Evolutionary conservation across 2,797 vertebrate genomes (phyloP).

Genomic region (Ctenopoma kingsleyae): DNA sequence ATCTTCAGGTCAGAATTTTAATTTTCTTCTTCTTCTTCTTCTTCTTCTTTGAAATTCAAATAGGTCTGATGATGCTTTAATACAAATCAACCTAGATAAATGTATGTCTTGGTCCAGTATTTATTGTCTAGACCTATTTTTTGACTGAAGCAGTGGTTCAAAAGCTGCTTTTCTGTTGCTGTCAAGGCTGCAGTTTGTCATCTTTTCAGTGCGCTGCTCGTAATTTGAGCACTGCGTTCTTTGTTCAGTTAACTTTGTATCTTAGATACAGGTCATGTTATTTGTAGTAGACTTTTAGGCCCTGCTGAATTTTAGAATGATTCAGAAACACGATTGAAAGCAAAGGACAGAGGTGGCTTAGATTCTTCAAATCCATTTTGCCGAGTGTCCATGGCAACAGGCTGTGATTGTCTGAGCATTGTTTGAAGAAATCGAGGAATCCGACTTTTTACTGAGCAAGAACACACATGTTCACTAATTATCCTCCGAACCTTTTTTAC

Average conservation of each 20-base stretch:
- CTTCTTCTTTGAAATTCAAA: background rate
- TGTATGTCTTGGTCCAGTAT: background rate
- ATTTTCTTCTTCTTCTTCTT: no score
- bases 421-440: slow-evolving; percentile 54
- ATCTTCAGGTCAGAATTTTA: no score
- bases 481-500: slow-evolving; percentile 2
- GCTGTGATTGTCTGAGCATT: slow-evolving; percentile 37
- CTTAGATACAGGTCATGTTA: slow-evolving; percentile 37
- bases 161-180: background rate
- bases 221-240: slow-evolving; percentile 47
- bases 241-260: slow-evolving; percentile 48
- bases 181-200: slow-evolving; percentile 28
- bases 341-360: slow-evolving; percentile 33
- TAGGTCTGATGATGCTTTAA: background rate
- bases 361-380: slow-evolving; percentile 49
- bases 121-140: slow-evolving; percentile 6
- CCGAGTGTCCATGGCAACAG: slow-evolving; percentile 74
- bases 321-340: slow-evolving; percentile 19
- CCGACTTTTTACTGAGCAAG: slow-evolving; percentile 3
- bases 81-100: background rate
- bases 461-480: slow-evolving; percentile 15
- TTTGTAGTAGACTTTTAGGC: slow-evolving; percentile 38
- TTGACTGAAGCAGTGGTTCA: background rate
- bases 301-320: slow-evolving; percentile 17
- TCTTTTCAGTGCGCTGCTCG: slow-evolving; percentile 17